Evolutionary conservation across 2,888 invertebrate genomes (phyloP).

Genomic region (Tetramorium bicarinatum): DNA sequence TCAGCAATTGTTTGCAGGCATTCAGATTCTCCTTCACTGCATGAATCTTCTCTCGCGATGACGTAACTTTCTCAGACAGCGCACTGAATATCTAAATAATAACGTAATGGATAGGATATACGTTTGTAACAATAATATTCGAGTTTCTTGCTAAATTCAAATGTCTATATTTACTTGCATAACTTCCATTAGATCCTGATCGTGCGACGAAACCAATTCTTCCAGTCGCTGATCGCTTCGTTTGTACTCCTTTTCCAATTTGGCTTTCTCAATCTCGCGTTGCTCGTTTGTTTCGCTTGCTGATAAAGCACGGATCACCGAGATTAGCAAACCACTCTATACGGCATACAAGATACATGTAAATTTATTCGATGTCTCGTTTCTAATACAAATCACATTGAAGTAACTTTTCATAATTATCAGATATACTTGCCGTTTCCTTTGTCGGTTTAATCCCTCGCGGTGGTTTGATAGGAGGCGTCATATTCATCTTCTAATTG

Average conservation of each 20-base stretch:
- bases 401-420: neutral
- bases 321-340: slow-evolving; percentile 95
- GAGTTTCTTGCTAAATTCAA: neutral
- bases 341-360: slow-evolving; percentile 60
- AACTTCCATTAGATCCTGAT: slow-evolving; percentile 94
- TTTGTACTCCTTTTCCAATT: slow-evolving; percentile 97
- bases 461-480: slow-evolving; percentile 94
- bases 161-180: slow-evolving; percentile 88
- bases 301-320: slow-evolving; percentile 97
- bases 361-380: neutral
- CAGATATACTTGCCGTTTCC: slow-evolving; percentile 90
- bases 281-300: slow-evolving; percentile 98
- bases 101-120: neutral
- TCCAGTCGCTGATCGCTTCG: slow-evolving; percentile 96
- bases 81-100: slow-evolving; percentile 90
- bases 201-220: slow-evolving; percentile 95
- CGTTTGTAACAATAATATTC: neutral
- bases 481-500: slow-evolving; percentile 87
- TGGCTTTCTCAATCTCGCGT: slow-evolving; percentile 96
- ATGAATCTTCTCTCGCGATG: slow-evolving; percentile 92
- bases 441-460: slow-evolving; percentile 94
- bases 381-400: neutral
- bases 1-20: slow-evolving; percentile 94
- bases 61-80: slow-evolving; percentile 92
- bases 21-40: slow-evolving; percentile 93